These are phyloP conservation scores for Ornithoptera priamus DNA, from an alignment of 2,888 invertebrate species.

Conservation along the genomic window DNA sequence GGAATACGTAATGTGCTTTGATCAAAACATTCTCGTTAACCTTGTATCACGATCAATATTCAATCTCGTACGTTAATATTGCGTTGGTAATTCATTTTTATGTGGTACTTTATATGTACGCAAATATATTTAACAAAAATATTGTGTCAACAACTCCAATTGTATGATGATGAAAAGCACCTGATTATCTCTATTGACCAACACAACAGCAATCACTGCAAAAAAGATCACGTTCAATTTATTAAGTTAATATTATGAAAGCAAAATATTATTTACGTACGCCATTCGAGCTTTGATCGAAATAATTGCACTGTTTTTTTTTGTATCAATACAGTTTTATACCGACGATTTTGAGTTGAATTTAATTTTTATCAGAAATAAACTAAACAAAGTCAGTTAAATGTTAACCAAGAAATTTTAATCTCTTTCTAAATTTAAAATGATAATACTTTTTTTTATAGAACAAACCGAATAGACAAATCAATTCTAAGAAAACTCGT, in stretches of 20 bases:
- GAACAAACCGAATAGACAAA: too few relatives aligned
- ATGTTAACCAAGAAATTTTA: too few relatives aligned
- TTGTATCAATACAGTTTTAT: neutral
- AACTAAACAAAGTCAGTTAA: neutral
- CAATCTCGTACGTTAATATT: too few relatives aligned
- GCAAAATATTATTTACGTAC: neutral
- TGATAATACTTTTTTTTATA: too few relatives aligned
- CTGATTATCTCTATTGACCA: neutral
- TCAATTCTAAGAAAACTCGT: too few relatives aligned
- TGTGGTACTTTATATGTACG: neutral
- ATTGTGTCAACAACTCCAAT: too few relatives aligned
- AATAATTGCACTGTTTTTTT: neutral
- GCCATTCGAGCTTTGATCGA: neutral
- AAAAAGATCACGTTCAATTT: constrained; percentile 4
- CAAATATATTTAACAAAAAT: neutral
- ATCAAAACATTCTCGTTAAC: neutral
- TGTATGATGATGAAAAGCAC: neutral
- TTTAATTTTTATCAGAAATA: neutral
- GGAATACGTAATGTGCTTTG: constrained; percentile 6
- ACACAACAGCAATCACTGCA: neutral
- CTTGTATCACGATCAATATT: neutral
- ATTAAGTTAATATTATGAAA: neutral
- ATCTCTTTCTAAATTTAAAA: too few relatives aligned
- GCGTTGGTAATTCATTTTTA: too few relatives aligned
- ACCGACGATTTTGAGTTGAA: neutral